Evolutionary conservation across 2,888 invertebrate genomes (phyloP).

Genomic region (Mongoloraphidia duomilia): DNA sequence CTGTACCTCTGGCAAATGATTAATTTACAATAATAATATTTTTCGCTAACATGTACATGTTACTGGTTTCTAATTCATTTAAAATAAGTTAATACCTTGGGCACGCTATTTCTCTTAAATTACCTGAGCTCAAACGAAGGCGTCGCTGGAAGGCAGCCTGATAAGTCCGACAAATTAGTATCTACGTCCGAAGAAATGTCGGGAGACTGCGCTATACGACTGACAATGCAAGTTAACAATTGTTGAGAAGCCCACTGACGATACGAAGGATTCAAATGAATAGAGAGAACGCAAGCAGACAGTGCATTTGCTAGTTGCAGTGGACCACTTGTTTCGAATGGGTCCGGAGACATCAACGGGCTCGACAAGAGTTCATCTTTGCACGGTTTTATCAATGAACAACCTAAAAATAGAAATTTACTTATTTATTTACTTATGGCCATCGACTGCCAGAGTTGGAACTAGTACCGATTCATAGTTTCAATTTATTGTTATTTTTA

Average conservation of each 20-base stretch:
- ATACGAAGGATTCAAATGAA: conserved; percentile 32
- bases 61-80: too few relatives aligned
- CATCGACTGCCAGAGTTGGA: too few relatives aligned
- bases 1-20: too few relatives aligned
- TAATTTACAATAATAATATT: too few relatives aligned
- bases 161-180: conserved; percentile 36
- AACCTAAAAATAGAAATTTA: conserved; percentile 6
- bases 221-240: conserved; percentile 35
- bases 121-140: conserved; percentile 18
- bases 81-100: too few relatives aligned
- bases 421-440: too few relatives aligned
- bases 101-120: too few relatives aligned
- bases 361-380: conserved; percentile 40
- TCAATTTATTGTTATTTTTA: too few relatives aligned
- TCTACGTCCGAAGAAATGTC: conserved; percentile 21
- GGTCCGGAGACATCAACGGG: conserved; percentile 40
- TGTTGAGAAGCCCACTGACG: conserved; percentile 47
- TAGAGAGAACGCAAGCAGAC: conserved; percentile 41
- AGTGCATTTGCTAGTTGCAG: conserved; percentile 42
- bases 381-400: conserved; percentile 24
- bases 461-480: too few relatives aligned
- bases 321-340: conserved; percentile 29
- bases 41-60: too few relatives aligned
- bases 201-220: conserved; percentile 24
- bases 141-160: conserved; percentile 29